Conservation (phyloP, 92 coral and sea anemone species). For the Meandrina meandrites region DNA sequence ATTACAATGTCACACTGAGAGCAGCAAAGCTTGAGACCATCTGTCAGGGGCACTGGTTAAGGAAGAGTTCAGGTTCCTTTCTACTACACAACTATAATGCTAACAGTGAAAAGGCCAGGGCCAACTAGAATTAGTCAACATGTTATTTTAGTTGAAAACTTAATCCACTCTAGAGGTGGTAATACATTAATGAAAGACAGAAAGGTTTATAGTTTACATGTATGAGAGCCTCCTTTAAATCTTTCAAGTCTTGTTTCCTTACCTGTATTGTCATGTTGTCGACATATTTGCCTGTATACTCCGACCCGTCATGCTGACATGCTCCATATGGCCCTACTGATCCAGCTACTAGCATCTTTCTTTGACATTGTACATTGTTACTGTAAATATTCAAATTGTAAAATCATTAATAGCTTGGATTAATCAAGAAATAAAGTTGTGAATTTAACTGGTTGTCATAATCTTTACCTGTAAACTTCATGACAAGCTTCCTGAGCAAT, state of each 20-base stretch:
- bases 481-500: conserved; percentile 79
- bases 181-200: neutral
- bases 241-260: neutral
- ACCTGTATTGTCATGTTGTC: conserved; percentile 81
- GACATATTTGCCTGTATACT: conserved; percentile 89
- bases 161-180: too few relatives aligned
- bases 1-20: too few relatives aligned
- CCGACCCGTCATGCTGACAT: conserved; percentile 80
- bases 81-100: too few relatives aligned
- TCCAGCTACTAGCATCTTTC: conserved; percentile 74
- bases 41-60: too few relatives aligned
- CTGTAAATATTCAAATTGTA: neutral
- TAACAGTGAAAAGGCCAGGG: too few relatives aligned
- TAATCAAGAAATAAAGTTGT: neutral
- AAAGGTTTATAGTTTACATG: too few relatives aligned
- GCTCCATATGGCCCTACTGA: conserved; percentile 96
- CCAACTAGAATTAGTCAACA: too few relatives aligned
- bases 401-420: neutral
- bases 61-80: too few relatives aligned
- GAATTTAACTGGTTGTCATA: neutral
- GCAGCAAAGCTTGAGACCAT: too few relatives aligned
- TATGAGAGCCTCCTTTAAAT: too few relatives aligned
- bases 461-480: conserved; percentile 55
- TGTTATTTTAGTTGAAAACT: too few relatives aligned
- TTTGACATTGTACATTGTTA: neutral